These are phyloP conservation scores for Trissolcus basalis DNA, from an alignment of 1,140 invertebrate genomes.

Conservation along the genomic window DNA sequence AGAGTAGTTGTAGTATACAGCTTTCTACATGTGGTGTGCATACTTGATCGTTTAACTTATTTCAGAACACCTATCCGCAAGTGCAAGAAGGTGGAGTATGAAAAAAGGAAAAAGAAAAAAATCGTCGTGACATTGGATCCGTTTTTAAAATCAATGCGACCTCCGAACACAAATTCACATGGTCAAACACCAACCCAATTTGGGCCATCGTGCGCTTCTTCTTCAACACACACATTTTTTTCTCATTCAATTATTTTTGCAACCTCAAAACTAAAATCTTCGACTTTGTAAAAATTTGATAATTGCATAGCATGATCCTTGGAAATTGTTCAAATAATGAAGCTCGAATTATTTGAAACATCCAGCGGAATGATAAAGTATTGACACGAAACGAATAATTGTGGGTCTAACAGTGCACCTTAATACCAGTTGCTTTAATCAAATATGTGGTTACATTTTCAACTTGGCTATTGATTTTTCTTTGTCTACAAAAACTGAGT, in stretches of 20 bases:
- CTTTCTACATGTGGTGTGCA: slow-evolving; percentile 36
- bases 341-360: too few relatives aligned
- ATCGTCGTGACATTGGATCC: slow-evolving; percentile 23
- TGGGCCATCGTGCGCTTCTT: too few relatives aligned
- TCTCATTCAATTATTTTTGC: too few relatives aligned
- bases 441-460: slow-evolving; percentile 4
- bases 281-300: too few relatives aligned
- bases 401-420: too few relatives aligned
- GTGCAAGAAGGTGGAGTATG: slow-evolving; percentile 7
- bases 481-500: slow-evolving; percentile 13
- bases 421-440: slow-evolving; percentile 3
- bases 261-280: too few relatives aligned
- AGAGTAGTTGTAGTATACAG: slow-evolving; percentile 45
- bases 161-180: slow-evolving; percentile 16
- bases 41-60: slow-evolving; percentile 47
- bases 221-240: too few relatives aligned
- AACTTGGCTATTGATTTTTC: slow-evolving; percentile 15
- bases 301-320: too few relatives aligned
- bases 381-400: too few relatives aligned
- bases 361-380: too few relatives aligned
- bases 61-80: slow-evolving; percentile 38
- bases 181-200: too few relatives aligned
- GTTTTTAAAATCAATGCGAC: slow-evolving; percentile 19
- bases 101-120: slow-evolving; percentile 8
- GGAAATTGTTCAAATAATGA: too few relatives aligned